Conservation (phyloP, 2,797 vertebrate species). For the Chrysolophus pictus region DNA sequence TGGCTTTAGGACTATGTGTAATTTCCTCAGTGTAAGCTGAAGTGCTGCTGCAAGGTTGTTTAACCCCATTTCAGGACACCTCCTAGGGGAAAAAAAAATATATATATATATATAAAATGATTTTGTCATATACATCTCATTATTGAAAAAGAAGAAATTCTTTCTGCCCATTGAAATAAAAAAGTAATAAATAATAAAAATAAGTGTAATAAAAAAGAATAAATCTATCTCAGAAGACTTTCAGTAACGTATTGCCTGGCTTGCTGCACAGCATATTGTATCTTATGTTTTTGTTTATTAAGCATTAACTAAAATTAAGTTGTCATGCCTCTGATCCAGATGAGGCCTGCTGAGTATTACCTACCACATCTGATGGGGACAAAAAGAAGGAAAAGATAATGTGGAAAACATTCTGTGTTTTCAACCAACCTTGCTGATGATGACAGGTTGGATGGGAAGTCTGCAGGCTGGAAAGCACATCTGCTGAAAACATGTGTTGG, state of each 20-base stretch:
- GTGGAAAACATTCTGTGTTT: not conserved
- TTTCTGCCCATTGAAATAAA: not conserved
- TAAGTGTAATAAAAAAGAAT: not conserved
- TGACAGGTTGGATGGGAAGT: not conserved
- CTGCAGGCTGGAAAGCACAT: conserved; percentile 11
- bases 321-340: not conserved
- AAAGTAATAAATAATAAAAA: too few relatives aligned
- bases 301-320: not conserved
- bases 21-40: not conserved
- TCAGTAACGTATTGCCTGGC: not conserved
- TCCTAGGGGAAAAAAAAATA: not conserved
- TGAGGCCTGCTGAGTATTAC: not conserved
- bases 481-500: conserved; percentile 28
- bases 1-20: not conserved
- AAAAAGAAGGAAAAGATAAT: not conserved
- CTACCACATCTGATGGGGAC: not conserved
- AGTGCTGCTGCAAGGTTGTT: not conserved
- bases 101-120: not conserved
- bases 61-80: not conserved
- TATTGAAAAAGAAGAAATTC: not conserved
- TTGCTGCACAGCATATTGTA: not conserved
- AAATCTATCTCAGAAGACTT: not conserved
- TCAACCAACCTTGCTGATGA: not conserved
- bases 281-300: not conserved
- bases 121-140: not conserved